Percentiles rank a stretch among this genome's conserved stretches.
These are phyloP conservation scores for Sebastes nivosus DNA, from an alignment of 2,797 vertebrate genomes.

Conservation along the genomic window DNA sequence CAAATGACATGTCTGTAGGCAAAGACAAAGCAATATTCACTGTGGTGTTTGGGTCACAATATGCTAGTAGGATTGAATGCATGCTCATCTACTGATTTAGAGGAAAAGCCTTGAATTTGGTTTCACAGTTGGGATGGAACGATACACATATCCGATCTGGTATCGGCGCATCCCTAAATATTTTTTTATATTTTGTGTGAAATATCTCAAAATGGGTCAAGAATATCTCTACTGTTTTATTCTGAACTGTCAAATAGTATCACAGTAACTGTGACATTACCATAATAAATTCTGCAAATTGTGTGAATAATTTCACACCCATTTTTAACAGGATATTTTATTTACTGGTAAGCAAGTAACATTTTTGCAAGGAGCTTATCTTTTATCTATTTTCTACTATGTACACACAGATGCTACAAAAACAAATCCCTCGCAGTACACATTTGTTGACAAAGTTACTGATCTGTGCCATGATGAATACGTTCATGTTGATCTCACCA, in stretches of 20 bases:
- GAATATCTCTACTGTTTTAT: background rate
- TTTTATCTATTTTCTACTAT: background rate
- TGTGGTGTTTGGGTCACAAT: background rate
- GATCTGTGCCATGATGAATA: background rate
- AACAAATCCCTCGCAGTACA: background rate
- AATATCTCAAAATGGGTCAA: background rate
- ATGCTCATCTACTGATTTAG: background rate
- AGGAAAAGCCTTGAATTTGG: background rate
- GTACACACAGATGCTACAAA: background rate
- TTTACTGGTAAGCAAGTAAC: background rate
- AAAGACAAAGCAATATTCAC: background rate
- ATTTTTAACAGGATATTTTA: background rate
- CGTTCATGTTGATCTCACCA: conserved; percentile 58
- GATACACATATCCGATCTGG: background rate
- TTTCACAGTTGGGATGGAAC: background rate
- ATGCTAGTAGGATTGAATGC: background rate
- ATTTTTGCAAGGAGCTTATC: background rate
- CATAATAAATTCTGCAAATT: background rate
- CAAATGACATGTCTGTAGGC: conserved; percentile 62
- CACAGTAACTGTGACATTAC: background rate
- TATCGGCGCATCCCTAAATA: no score
- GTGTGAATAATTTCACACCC: background rate
- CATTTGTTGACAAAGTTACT: background rate
- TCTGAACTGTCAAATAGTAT: background rate
- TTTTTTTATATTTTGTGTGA: background rate